phyloP scores from a whole-genome alignment of 2,797 vertebrate species.

The Carcharodon carcharias region DNA sequence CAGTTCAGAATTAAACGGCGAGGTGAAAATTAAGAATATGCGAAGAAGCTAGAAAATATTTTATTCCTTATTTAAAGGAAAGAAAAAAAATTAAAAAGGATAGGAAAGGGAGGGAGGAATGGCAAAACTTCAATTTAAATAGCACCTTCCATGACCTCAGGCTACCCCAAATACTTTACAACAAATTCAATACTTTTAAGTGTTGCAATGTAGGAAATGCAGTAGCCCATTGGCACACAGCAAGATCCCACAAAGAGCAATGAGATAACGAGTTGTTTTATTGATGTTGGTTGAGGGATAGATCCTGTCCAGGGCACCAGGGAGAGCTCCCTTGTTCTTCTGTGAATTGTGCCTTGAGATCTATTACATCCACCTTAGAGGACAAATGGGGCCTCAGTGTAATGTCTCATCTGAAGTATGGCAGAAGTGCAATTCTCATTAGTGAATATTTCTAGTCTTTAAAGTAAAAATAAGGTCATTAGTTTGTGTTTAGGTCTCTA shows the following conservation, averaged over 20 bases:
- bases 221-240: neutral
- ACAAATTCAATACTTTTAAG: neutral
- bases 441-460: neutral
- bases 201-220: neutral
- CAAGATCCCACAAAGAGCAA: neutral
- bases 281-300: neutral
- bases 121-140: neutral
- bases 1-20: neutral
- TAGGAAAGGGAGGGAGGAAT: neutral
- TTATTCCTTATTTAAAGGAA: neutral
- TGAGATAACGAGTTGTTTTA: neutral
- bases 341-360: neutral
- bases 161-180: neutral
- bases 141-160: neutral
- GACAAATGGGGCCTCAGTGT: too few species aligned
- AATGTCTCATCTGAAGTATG: neutral
- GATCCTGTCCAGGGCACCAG: neutral
- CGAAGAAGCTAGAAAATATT: neutral
- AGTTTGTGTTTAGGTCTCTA: too few species aligned
- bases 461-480: too few species aligned
- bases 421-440: neutral
- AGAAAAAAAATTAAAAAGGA: neutral
- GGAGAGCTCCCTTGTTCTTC: neutral
- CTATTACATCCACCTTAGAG: neutral
- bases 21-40: neutral